These are phyloP conservation scores for Enteromius fasciolatus DNA, from an alignment of 2,797 vertebrate species.

Conservation along the genomic window DNA sequence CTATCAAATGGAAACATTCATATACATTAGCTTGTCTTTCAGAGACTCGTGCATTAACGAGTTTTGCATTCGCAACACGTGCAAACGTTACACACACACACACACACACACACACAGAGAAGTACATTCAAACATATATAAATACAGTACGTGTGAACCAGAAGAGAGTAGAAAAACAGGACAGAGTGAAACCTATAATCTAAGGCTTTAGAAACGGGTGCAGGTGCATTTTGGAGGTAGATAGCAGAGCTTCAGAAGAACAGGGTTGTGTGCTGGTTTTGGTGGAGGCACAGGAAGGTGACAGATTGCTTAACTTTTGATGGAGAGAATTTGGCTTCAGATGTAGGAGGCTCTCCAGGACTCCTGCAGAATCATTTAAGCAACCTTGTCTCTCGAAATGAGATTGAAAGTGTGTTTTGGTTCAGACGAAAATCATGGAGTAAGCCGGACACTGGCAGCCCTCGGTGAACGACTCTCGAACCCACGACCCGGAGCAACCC, in stretches of 20 bases:
- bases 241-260: conserved; percentile 40
- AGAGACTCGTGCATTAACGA: conserved; percentile 1
- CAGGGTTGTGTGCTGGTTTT: conserved; percentile 21
- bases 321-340: conserved; percentile 64
- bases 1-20: conserved; percentile 17
- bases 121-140: conserved; percentile 36
- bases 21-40: conserved; percentile 14
- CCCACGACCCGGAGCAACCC: conserved; percentile 86
- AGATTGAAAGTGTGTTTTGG: background rate
- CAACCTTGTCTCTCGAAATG: conserved; percentile 42
- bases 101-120: background rate
- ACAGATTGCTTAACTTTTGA: conserved; percentile 40
- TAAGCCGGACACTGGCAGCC: conserved; percentile 78
- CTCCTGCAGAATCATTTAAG: conserved; percentile 36
- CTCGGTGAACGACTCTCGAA: conserved; percentile 76
- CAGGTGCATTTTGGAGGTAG: conserved; percentile 46
- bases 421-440: conserved; percentile 85
- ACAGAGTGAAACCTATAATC: background rate
- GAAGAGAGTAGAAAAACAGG: conserved; percentile 3
- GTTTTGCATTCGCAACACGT: conserved; percentile 1
- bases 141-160: conserved; percentile 28
- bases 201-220: conserved; percentile 31
- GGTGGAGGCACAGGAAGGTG: background rate
- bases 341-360: conserved; percentile 59
- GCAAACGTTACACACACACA: background rate